phyloP scores from a whole-genome alignment of 2,797 vertebrate genomes.

The Pteronotus mesoamericanus region DNA sequence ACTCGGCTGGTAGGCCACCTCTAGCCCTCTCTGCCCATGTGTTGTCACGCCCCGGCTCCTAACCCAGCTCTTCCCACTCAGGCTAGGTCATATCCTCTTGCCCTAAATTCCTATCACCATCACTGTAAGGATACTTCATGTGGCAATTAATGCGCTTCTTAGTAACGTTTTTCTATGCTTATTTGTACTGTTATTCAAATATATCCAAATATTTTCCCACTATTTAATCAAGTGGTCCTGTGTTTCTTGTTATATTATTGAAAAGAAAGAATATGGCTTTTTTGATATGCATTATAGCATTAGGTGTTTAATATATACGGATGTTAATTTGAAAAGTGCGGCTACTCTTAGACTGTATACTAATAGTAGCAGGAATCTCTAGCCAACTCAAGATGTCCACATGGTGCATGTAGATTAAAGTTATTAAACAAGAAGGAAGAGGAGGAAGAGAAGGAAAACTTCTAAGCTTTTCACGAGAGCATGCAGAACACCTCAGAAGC shows the following conservation, averaged over 20 bases:
- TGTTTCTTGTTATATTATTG: neutral
- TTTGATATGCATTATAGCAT: neutral
- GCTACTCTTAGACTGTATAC: neutral
- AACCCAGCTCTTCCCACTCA: neutral
- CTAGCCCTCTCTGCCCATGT: neutral
- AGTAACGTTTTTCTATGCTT: neutral
- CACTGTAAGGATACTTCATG: neutral
- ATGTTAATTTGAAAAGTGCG: neutral
- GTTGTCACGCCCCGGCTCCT: neutral
- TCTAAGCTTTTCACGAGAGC: neutral
- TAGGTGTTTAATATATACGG: neutral
- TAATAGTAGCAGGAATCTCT: neutral
- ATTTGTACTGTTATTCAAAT: neutral
- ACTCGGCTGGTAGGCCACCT: neutral
- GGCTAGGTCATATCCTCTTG: neutral
- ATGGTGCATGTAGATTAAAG: neutral
- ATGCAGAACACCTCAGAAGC: neutral
- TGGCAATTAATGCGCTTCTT: neutral
- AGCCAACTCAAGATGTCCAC: neutral
- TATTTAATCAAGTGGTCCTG: neutral
- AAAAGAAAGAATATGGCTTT: neutral
- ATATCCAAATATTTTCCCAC: neutral
- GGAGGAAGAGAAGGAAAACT: neutral
- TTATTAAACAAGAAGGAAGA: neutral
- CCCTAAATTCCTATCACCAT: neutral